phyloP scores from a whole-genome alignment of 2,888 invertebrate species.

The Drosophila mimetica region DNA sequence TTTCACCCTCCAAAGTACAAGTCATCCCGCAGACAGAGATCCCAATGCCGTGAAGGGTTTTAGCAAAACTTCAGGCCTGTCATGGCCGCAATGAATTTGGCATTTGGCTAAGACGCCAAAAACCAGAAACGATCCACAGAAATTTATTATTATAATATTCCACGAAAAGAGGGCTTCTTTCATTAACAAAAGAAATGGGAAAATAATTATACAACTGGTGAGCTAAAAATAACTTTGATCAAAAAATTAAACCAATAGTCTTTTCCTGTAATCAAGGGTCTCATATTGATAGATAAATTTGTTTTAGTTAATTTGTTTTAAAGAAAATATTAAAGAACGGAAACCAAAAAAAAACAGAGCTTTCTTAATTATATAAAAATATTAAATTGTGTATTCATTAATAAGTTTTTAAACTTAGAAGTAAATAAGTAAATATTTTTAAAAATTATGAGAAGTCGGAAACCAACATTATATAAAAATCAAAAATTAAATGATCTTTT shows the following conservation, averaged over 20 bases:
- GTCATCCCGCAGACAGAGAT: slow-evolving; percentile 57
- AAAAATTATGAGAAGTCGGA: too few species aligned
- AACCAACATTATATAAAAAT: too few species aligned
- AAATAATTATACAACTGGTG: slow-evolving; percentile 55
- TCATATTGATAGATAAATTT: too few species aligned
- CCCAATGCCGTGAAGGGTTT: slow-evolving; percentile 64
- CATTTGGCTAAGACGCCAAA: slow-evolving; percentile 48
- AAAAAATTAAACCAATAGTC: background rate
- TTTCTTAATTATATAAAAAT: too few species aligned
- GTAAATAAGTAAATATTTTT: background rate
- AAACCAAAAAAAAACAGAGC: too few species aligned
- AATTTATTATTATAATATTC: slow-evolving; percentile 27
- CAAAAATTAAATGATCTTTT: too few species aligned
- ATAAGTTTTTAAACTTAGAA: too few species aligned
- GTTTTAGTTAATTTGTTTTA: too few species aligned
- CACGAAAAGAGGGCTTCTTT: slow-evolving; percentile 26
- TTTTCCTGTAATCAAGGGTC: slow-evolving; percentile 18
- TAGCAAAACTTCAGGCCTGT: slow-evolving; percentile 71
- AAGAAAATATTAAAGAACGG: too few species aligned
- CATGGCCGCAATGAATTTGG: slow-evolving; percentile 53
- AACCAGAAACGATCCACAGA: slow-evolving; percentile 21
- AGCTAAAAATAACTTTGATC: slow-evolving; percentile 25
- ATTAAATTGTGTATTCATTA: too few species aligned
- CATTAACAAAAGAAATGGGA: slow-evolving; percentile 41
- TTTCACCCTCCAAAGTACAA: slow-evolving; percentile 75